Evolutionary conservation across 1,140 invertebrate genomes (phyloP).

Genomic region (Xylocopa sonorina): DNA sequence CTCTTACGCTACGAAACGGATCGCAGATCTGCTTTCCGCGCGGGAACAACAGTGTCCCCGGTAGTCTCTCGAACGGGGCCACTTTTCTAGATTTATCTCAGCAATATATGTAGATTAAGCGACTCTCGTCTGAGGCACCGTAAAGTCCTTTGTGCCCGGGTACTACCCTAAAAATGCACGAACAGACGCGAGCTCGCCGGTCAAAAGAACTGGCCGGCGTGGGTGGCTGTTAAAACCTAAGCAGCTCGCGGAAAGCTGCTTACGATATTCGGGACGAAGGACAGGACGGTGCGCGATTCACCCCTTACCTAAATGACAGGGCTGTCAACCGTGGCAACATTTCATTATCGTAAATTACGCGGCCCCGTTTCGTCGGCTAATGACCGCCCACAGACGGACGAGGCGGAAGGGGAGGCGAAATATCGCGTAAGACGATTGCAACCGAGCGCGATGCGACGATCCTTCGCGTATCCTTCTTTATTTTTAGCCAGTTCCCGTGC

Average conservation of each 20-base stretch:
- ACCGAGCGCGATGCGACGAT: not conserved
- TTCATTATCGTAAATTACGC: slow-evolving; percentile 60
- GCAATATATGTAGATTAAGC: slow-evolving; percentile 29
- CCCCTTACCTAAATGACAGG: slow-evolving; percentile 54
- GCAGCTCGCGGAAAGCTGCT: slow-evolving; percentile 65
- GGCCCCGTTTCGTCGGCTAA: slow-evolving; percentile 39
- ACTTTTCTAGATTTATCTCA: not conserved
- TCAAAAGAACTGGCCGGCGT: slow-evolving; percentile 55
- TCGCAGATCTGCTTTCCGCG: not conserved
- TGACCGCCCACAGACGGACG: slow-evolving; percentile 46
- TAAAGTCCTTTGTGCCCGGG: slow-evolving; percentile 39
- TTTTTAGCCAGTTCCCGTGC: not conserved
- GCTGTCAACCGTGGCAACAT: slow-evolving; percentile 49
- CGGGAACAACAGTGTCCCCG: not conserved
- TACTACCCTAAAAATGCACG: not conserved
- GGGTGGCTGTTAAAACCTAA: slow-evolving; percentile 63
- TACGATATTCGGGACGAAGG: slow-evolving; percentile 64
- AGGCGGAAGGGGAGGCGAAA: slow-evolving; percentile 34
- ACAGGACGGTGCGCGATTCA: slow-evolving; percentile 5
- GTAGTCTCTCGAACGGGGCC: not conserved
- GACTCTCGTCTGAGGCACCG: slow-evolving; percentile 8
- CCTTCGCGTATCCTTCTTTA: slow-evolving; percentile 1
- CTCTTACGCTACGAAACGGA: too few relatives aligned
- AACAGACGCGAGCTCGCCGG: slow-evolving; percentile 40
- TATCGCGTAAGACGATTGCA: slow-evolving; percentile 56